phyloP scores from a whole-genome alignment of 2,888 invertebrate species.

The Belgica antarctica region DNA sequence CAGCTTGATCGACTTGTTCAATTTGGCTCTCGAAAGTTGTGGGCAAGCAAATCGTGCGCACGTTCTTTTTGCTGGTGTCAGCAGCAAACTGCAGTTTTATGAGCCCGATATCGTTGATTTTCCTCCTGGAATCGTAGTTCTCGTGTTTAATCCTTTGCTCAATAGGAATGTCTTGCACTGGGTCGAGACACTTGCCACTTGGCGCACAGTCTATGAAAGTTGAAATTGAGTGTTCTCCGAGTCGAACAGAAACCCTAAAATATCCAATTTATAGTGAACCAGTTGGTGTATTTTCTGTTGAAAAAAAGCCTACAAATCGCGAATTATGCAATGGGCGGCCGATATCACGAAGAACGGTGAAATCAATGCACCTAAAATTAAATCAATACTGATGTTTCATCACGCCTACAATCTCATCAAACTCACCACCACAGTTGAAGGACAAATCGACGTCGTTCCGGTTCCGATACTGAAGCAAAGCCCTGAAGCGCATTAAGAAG shows the following conservation, averaged over 20 bases:
- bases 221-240: slow-evolving; percentile 25
- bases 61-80: slow-evolving; percentile 14
- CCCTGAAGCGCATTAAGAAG: background rate
- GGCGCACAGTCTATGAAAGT: slow-evolving; percentile 6
- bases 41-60: slow-evolving; percentile 28
- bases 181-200: slow-evolving; percentile 5
- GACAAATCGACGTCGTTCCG: background rate
- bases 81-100: background rate
- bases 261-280: background rate
- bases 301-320: slow-evolving; percentile 7
- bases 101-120: slow-evolving; percentile 21
- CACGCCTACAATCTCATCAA: no score
- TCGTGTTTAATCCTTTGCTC: slow-evolving; percentile 14
- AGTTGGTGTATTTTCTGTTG: background rate
- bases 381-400: no score
- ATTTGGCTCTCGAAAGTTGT: background rate
- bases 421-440: background rate
- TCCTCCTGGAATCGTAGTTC: background rate
- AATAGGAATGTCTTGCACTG: slow-evolving; percentile 28
- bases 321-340: slow-evolving; percentile 3
- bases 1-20: background rate
- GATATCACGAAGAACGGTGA: slow-evolving; percentile 8
- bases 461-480: background rate
- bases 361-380: background rate
- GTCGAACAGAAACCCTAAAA: background rate